Conservation (phyloP, 2,797 vertebrate genomes). For the Gallirallus australis region DNA sequence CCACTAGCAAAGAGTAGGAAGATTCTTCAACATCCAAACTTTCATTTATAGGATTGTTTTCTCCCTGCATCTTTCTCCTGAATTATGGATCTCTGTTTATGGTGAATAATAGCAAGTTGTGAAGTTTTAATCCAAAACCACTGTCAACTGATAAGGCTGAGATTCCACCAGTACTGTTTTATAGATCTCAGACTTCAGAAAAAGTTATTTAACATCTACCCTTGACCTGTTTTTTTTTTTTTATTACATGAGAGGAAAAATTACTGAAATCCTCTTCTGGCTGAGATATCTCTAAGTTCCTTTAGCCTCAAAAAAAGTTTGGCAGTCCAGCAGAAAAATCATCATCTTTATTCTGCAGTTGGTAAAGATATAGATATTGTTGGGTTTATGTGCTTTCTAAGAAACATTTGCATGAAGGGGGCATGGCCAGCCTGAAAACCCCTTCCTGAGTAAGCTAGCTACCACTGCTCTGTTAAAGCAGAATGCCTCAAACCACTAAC, state of each 20-base stretch:
- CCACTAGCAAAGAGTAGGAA: neutral
- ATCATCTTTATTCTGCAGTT: neutral
- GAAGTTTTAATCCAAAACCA: neutral
- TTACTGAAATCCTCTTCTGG: neutral
- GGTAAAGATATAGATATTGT: neutral
- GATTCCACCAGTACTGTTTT: neutral
- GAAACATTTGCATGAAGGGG: neutral
- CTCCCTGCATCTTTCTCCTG: neutral
- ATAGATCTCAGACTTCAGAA: neutral
- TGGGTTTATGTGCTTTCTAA: neutral
- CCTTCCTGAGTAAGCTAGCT: neutral
- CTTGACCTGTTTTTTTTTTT: neutral
- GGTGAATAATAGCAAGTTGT: neutral
- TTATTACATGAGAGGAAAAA: neutral
- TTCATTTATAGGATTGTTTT: neutral
- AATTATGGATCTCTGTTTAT: neutral
- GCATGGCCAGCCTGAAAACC: neutral
- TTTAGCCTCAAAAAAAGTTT: neutral
- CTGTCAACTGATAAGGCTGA: neutral
- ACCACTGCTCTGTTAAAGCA: neutral
- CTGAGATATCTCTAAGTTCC: neutral
- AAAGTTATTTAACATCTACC: neutral
- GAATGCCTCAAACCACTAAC: neutral
- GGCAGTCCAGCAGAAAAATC: neutral
- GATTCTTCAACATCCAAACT: fast-evolving